These are phyloP conservation scores for Platypus cylindrus DNA, from an alignment of 2,888 invertebrate genomes.

Conservation along the genomic window DNA sequence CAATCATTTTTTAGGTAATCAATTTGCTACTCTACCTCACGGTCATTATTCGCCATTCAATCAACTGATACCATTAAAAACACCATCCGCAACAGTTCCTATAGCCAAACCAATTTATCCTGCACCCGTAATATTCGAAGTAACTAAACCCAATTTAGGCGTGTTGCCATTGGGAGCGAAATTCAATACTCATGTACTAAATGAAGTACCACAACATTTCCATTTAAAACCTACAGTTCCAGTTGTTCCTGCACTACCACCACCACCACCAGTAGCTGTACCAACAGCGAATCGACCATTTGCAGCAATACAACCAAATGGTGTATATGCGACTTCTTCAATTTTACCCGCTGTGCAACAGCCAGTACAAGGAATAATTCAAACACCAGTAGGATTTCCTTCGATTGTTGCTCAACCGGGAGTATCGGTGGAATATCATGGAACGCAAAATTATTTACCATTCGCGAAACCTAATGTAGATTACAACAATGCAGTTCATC, in stretches of 20 bases:
- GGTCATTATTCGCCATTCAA: constrained; percentile 8
- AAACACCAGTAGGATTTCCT: constrained; percentile 7
- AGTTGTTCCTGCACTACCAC: constrained; percentile 4
- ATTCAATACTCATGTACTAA: constrained; percentile 23
- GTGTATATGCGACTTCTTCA: constrained; percentile 1
- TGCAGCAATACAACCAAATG: constrained; percentile 3
- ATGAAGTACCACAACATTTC: constrained; percentile 13
- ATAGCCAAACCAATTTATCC: constrained; percentile 15
- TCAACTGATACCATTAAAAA: constrained; percentile 11
- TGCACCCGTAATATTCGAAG: constrained; percentile 22
- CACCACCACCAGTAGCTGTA: constrained; percentile 4
- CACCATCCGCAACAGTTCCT: constrained; percentile 9
- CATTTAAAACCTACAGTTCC: constrained; percentile 10
- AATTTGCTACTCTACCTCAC: constrained; percentile 14
- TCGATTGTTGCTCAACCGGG: constrained; percentile 9
- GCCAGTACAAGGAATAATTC: constrained; percentile 10
- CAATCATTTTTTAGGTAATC: constrained; percentile 9
- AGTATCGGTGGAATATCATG: constrained; percentile 19
- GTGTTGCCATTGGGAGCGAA: constrained; percentile 25
- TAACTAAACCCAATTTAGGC: constrained; percentile 25
- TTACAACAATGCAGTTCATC: constrained; percentile 11
- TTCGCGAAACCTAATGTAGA: constrained; percentile 9
- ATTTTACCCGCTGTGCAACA: constrained; percentile 6
- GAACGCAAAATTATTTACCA: constrained; percentile 16
- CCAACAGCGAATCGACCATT: constrained; percentile 4